Evolutionary conservation across 2,797 vertebrate genomes (phyloP), one percentile per base, ranked within the genome.

Genomic region (Tenualosa thibaudeaui): DNA sequence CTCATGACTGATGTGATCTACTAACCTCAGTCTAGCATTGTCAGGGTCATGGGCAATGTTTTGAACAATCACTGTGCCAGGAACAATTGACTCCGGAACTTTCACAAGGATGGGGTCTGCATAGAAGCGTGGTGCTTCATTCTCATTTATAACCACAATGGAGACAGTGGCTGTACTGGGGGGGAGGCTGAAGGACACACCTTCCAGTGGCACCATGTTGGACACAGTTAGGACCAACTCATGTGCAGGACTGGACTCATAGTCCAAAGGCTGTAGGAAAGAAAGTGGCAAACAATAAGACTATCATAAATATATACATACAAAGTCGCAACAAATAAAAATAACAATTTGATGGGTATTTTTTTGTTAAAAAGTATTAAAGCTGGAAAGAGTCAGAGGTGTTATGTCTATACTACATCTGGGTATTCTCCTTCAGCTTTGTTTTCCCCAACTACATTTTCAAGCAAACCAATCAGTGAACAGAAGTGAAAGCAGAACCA

Each of bases 31-130:
- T 31, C 94, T 94, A 90, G 97, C 96, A 1, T 92, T 90, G 84
- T 99, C 98, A 0, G 98, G 97, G 90, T 99, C 98, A 22, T 88
- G 93, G 84, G 97, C 98, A 0, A 96, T 94, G 87, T 95, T 94
- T 49, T 90, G 92, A 90, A 91, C 91, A 90, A 99, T 91, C 0
- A 95, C 7, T 0, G 96, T 97, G 3, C 97, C 97, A 0, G 96
- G 95, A 0, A 85, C 85, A 0, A 93, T 92, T 0, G 97, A 97
- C 90, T 99, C 98, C 0, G 93, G 93, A 75, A 98, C 94, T 2
- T 93, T 92, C 53, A 97, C 94, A 81, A 91, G 46, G 84, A 97
- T 96, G 0, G 98, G 97, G 90, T 97, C 94, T 31, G 96, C 93
- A 0, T 84, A 93, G 91, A 99, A 99, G 86, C 89, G 62, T 0